Conservation (phyloP, 1,140 invertebrate species). For the Apis laboriosa region DNA sequence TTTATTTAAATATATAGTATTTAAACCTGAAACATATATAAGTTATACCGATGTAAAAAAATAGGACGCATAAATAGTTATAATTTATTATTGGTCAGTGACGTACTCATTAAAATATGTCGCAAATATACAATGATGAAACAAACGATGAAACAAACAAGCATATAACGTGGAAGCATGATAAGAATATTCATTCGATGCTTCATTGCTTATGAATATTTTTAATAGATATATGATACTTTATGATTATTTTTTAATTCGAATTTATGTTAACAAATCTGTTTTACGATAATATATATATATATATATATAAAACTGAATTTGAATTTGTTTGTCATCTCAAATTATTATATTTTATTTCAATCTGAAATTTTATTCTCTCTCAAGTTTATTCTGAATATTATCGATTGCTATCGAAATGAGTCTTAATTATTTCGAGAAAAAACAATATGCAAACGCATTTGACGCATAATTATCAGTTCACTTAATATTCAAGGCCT, state of each 20-base stretch:
- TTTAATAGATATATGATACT: too few species aligned
- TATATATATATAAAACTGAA: too few species aligned
- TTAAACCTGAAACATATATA: too few species aligned
- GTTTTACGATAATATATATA: too few species aligned
- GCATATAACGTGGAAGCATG: not conserved
- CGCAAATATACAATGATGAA: not conserved
- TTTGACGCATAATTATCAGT: constrained; percentile 39
- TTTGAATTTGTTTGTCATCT: not conserved
- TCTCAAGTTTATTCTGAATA: not conserved
- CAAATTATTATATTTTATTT: not conserved
- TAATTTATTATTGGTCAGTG: not conserved
- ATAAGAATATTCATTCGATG: constrained; percentile 33
- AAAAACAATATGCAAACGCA: not conserved
- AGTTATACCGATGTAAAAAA: not conserved
- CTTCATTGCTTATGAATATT: not conserved
- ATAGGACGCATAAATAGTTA: not conserved
- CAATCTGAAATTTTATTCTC: too few species aligned
- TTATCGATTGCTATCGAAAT: not conserved
- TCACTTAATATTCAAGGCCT: constrained; percentile 58
- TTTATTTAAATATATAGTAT: too few species aligned
- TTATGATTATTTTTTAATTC: too few species aligned
- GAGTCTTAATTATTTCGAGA: not conserved
- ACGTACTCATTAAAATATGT: constrained; percentile 22
- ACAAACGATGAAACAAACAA: constrained; percentile 13
- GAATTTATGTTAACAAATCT: too few species aligned